A percentile compares a stretch with the other conserved stretches of the same genome.
These are phyloP conservation scores for Pipistrellus kuhlii DNA, from an alignment of 2,797 vertebrate genomes.

Conservation along the genomic window DNA sequence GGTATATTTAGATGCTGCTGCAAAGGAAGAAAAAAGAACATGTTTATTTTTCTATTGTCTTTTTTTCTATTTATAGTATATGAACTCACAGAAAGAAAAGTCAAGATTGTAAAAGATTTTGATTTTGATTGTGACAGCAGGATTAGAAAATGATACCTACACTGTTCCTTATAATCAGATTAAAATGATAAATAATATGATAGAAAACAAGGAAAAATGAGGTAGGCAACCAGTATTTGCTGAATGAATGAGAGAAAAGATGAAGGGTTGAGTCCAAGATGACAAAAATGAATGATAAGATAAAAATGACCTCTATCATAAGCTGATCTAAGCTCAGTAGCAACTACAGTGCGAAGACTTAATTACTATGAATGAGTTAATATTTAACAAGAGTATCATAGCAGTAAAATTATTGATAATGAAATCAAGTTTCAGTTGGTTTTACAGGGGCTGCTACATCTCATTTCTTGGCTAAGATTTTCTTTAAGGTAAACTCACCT, in stretches of 20 bases:
- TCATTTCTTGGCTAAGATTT: constrained; percentile 30
- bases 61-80: neutral
- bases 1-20: constrained; percentile 92
- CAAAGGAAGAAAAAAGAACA: constrained; percentile 33
- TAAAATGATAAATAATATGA: constrained; percentile 33
- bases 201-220: constrained; percentile 1
- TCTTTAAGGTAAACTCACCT: neutral
- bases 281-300: neutral
- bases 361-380: constrained; percentile 27
- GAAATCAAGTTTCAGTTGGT: constrained; percentile 20
- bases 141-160: constrained; percentile 13
- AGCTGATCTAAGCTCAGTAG: constrained; percentile 22
- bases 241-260: neutral
- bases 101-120: constrained; percentile 23
- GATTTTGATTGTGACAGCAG: constrained; percentile 54
- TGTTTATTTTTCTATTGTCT: constrained; percentile 27
- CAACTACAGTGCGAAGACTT: neutral
- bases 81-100: neutral
- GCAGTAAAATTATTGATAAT: constrained; percentile 38
- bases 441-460: neutral
- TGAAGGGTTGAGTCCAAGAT: neutral
- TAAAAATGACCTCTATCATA: neutral
- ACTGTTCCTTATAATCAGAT: constrained; percentile 19
- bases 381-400: constrained; percentile 32
- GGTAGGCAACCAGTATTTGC: neutral